phyloP scores from a whole-genome alignment of 2,797 vertebrate species.

The Chelmon rostratus region DNA sequence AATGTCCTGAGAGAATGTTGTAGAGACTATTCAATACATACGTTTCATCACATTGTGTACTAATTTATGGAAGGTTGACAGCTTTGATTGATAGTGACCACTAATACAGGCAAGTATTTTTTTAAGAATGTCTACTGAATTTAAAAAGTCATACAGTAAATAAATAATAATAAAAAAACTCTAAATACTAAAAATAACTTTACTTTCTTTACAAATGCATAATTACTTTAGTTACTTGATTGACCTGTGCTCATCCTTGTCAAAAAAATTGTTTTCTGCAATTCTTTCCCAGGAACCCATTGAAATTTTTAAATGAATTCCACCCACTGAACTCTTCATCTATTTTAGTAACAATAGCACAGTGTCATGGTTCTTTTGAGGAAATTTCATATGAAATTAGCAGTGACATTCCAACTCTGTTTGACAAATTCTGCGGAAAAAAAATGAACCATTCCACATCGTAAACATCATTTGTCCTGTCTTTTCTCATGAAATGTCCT shows the following conservation, averaged over 20 bases:
- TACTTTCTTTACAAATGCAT: neutral
- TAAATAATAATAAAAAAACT: neutral
- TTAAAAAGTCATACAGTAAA: neutral
- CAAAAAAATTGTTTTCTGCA: neutral
- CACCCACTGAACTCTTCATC: conserved; percentile 17
- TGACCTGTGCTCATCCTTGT: neutral
- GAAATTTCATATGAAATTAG: neutral
- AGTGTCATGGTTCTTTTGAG: neutral
- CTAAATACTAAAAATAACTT: neutral
- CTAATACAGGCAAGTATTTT: neutral
- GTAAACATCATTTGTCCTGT: conserved; percentile 39
- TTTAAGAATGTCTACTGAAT: neutral
- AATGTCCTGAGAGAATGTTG: neutral
- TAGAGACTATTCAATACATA: neutral
- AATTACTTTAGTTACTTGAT: conserved; percentile 3
- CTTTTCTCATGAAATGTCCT: conserved; percentile 54
- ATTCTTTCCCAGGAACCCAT: neutral
- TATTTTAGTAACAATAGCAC: conserved; percentile 23
- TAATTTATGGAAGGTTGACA: neutral
- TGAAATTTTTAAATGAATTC: conserved; percentile 32
- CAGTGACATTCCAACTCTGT: conserved; percentile 2
- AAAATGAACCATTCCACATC: conserved; percentile 30
- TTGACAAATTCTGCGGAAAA: conserved; percentile 32
- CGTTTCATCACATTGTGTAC: neutral
- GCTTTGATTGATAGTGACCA: neutral